These are phyloP conservation scores for Geotrypetes seraphini DNA, from an alignment of 2,797 vertebrate species.

Conservation along the genomic window DNA sequence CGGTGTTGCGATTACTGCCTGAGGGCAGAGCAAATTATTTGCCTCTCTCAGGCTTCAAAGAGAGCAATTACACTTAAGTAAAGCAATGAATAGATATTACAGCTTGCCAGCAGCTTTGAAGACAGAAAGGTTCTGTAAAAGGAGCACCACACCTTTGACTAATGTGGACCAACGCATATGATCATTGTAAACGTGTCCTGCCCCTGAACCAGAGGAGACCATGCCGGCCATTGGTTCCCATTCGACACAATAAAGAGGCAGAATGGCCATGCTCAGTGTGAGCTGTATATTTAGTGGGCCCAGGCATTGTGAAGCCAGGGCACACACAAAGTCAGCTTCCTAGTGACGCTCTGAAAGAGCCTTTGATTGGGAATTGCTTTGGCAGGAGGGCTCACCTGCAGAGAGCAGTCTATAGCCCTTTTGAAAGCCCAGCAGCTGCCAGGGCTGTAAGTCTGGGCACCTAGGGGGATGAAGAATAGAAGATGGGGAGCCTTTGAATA, in stretches of 20 bases:
- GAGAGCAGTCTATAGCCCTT: conserved; percentile 68
- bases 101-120: conserved; percentile 53
- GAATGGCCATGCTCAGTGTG: conserved; percentile 64
- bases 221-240: conserved; percentile 28
- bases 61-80: conserved; percentile 55
- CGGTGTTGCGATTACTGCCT: conserved; percentile 38
- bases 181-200: conserved; percentile 34
- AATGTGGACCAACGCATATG: conserved; percentile 55
- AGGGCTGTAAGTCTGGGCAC: conserved; percentile 75
- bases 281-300: conserved; percentile 63
- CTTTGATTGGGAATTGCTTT: conserved; percentile 74
- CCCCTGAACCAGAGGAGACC: conserved; percentile 19
- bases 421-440: conserved; percentile 74
- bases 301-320: conserved; percentile 63
- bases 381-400: conserved; percentile 77
- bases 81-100: conserved; percentile 74
- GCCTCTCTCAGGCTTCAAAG: conserved; percentile 57
- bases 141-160: conserved; percentile 63
- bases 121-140: conserved; percentile 67
- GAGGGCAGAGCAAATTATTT: conserved; percentile 52
- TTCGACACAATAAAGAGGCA: conserved; percentile 40
- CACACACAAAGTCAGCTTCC: conserved; percentile 64
- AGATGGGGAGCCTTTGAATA: conserved; percentile 64
- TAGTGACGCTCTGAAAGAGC: conserved; percentile 69
- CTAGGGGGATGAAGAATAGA: conserved; percentile 66